phyloP scores from a whole-genome alignment of 92 coral and sea anemone genomes.

The Micromussa lordhowensis region DNA sequence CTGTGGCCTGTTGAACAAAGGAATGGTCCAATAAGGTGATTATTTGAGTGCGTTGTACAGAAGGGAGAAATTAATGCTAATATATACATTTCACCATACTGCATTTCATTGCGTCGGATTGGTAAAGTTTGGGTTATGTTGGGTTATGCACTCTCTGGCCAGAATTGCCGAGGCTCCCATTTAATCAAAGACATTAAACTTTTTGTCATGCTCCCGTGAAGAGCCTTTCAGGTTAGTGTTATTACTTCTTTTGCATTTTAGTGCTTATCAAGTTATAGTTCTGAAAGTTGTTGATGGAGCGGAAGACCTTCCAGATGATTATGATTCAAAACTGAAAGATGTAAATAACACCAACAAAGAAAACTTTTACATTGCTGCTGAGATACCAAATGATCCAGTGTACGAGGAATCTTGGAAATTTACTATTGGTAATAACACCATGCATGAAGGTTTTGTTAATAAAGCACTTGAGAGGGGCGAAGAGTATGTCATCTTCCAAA shows the following conservation, averaged over 20 bases:
- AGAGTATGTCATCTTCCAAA: conserved; percentile 25
- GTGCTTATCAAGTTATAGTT: conserved; percentile 24
- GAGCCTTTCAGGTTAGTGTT: no score
- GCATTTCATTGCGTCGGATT: no score
- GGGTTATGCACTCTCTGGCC: no score
- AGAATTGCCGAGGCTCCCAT: no score
- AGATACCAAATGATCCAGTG: neutral
- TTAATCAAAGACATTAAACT: no score
- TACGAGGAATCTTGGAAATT: conserved; percentile 3
- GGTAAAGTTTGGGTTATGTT: no score
- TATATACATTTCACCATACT: no score
- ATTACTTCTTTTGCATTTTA: neutral
- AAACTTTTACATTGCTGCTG: conserved; percentile 11
- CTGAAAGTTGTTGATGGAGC: neutral
- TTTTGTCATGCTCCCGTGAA: no score
- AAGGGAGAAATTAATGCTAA: no score
- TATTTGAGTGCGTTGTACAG: no score
- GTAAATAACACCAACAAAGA: neutral
- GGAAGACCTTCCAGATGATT: neutral
- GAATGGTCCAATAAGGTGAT: no score
- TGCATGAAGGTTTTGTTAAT: conserved; percentile 12
- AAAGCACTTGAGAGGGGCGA: neutral
- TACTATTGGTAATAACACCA: conserved; percentile 44
- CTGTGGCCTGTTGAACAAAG: no score
- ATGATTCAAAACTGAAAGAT: neutral